A percentile compares a stretch with the other conserved stretches of the same genome.
phyloP scores from a whole-genome alignment of 2,113 vertebrate species.

The Craseonycteris thonglongyai region DNA sequence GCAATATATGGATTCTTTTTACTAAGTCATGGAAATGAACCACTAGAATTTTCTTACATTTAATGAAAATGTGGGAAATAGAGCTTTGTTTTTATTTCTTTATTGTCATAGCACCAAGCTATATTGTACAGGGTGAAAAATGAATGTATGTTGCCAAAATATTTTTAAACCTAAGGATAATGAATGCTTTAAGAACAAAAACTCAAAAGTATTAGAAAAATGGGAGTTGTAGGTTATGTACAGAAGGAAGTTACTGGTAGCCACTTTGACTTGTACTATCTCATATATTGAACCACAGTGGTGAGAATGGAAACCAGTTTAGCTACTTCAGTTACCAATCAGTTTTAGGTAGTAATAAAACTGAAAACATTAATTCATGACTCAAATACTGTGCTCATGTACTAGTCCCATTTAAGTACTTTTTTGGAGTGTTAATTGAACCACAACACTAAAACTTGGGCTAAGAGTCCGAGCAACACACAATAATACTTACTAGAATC shows the following conservation, averaged over 20 bases:
- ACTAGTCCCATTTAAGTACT: neutral
- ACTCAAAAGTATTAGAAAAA: neutral
- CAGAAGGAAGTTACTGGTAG: neutral
- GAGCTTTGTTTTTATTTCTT: slow-evolving; percentile 5
- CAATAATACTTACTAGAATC: slow-evolving; percentile 89
- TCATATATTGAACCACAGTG: neutral
- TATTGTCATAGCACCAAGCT: neutral
- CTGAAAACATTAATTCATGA: neutral
- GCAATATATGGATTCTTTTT: neutral
- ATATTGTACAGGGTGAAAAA: neutral
- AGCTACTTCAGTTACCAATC: neutral
- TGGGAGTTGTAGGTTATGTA: neutral
- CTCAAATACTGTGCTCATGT: neutral
- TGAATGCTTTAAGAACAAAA: neutral
- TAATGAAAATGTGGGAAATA: neutral
- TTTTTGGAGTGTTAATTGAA: neutral
- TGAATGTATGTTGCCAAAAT: neutral
- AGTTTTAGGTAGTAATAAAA: neutral
- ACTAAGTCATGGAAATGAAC: neutral
- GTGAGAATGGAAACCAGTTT: neutral
- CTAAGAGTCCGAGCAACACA: neutral
- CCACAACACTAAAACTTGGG: neutral
- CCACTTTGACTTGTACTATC: neutral
- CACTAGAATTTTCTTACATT: neutral
- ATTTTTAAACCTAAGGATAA: slow-evolving; percentile 12